Evolutionary conservation across 2,888 invertebrate species (phyloP).

Genomic region (Syrphus vitripennis): DNA sequence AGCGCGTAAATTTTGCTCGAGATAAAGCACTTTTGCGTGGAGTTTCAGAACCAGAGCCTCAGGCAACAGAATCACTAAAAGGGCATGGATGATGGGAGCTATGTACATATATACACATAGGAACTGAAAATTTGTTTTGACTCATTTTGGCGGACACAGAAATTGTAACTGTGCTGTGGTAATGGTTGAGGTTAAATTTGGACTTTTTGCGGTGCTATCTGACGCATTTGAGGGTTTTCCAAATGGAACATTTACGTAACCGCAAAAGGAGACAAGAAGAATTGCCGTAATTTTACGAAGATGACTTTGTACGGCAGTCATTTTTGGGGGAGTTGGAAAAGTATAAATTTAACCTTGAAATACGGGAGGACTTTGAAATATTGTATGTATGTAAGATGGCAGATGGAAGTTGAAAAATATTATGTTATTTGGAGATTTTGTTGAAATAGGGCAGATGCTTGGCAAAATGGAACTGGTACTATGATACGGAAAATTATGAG

Average conservation of each 20-base stretch:
- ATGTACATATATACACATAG: no score
- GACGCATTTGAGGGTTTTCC: slow-evolving; percentile 1
- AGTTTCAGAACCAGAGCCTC: neutral
- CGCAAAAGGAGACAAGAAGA: slow-evolving; percentile 10
- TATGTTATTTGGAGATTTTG: neutral
- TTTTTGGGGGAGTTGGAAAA: neutral
- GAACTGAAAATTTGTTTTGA: slow-evolving; percentile 22
- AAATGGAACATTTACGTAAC: neutral
- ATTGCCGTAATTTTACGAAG: slow-evolving; percentile 11
- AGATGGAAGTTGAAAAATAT: slow-evolving; percentile 10
- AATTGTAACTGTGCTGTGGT: slow-evolving; percentile 17
- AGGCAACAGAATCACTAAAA: neutral
- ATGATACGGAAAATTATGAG: neutral
- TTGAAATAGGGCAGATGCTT: neutral
- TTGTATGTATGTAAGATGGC: no score
- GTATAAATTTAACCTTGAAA: neutral
- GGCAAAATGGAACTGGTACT: neutral
- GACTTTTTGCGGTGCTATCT: neutral
- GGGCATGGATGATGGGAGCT: no score
- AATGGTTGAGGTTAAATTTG: slow-evolving; percentile 12
- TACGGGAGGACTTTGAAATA: neutral
- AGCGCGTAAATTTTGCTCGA: slow-evolving; percentile 19
- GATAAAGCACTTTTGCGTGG: slow-evolving; percentile 3
- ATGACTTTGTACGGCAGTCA: neutral
- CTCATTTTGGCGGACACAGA: slow-evolving; percentile 9